These are phyloP conservation scores for Chymomyza amoena DNA, from an alignment of 2,888 invertebrate genomes.

Conservation along the genomic window DNA sequence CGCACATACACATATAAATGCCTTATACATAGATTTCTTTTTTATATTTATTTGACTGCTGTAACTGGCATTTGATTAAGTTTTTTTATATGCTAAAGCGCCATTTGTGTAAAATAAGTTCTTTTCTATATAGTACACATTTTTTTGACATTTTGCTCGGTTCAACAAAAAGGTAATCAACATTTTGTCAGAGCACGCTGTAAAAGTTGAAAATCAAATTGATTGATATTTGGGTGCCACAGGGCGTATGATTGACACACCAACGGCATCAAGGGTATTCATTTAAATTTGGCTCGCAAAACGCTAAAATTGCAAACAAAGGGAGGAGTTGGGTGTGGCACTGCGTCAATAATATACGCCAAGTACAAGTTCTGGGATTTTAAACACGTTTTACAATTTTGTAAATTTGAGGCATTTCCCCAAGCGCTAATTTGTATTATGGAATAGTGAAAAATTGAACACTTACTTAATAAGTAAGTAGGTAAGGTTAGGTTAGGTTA, in stretches of 20 bases:
- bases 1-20: background rate
- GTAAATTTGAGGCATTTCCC: too few species aligned
- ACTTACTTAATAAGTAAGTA: too few species aligned
- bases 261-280: background rate
- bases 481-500: too few species aligned
- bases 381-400: slow-evolving; percentile 17
- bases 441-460: background rate
- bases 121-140: background rate
- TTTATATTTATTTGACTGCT: slow-evolving; percentile 35
- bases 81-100: background rate
- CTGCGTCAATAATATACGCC: slow-evolving; percentile 32
- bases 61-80: slow-evolving; percentile 60
- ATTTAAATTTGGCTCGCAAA: background rate
- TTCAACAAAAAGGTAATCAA: background rate
- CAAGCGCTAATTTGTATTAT: background rate
- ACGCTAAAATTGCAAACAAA: background rate
- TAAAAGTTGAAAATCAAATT: slow-evolving; percentile 17
- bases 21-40: background rate
- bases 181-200: background rate
- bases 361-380: slow-evolving; percentile 41
- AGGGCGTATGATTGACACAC: slow-evolving; percentile 49
- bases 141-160: background rate
- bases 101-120: background rate
- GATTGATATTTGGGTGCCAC: slow-evolving; percentile 21
- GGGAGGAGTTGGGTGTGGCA: background rate